phyloP scores from a whole-genome alignment of 2,113 vertebrate genomes.

The Octodon degus region DNA sequence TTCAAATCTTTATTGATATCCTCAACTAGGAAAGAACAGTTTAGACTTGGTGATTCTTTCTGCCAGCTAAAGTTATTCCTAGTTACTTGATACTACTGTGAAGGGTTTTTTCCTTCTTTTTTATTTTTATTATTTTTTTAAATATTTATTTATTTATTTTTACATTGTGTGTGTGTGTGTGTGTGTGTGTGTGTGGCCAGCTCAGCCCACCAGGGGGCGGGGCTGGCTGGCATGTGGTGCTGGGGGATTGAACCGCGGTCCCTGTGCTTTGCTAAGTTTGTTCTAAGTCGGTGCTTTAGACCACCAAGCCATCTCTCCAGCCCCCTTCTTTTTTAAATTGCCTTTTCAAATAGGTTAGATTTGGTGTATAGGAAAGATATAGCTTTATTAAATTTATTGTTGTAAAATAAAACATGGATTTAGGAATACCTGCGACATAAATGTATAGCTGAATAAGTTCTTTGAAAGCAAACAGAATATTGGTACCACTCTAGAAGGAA shows the following conservation, averaged over 20 bases:
- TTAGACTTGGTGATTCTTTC: not conserved
- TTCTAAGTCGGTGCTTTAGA: no score
- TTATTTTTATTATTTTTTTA: no score
- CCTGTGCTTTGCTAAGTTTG: no score
- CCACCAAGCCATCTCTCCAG: no score
- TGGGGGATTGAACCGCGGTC: no score
- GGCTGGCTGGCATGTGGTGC: no score
- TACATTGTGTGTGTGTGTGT: no score
- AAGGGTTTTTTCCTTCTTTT: not conserved
- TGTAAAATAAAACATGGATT: slow-evolving; percentile 21
- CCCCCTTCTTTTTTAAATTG: not conserved
- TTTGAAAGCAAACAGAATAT: not conserved
- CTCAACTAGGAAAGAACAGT: not conserved
- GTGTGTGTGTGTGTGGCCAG: no score
- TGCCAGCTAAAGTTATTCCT: not conserved
- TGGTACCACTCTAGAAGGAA: not conserved
- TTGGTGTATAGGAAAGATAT: not conserved
- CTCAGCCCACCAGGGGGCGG: no score
- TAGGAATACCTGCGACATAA: not conserved
- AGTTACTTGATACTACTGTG: not conserved
- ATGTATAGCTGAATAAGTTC: not conserved
- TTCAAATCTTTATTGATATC: slow-evolving; percentile 4
- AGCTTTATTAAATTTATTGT: not conserved
- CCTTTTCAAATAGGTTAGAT: not conserved
- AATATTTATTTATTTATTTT: no score